Evolutionary conservation across 53 echinoderm and acorn worm species (phyloP), one percentile per base, ranked within the genome.

Genomic region (Henricia sp.): DNA sequence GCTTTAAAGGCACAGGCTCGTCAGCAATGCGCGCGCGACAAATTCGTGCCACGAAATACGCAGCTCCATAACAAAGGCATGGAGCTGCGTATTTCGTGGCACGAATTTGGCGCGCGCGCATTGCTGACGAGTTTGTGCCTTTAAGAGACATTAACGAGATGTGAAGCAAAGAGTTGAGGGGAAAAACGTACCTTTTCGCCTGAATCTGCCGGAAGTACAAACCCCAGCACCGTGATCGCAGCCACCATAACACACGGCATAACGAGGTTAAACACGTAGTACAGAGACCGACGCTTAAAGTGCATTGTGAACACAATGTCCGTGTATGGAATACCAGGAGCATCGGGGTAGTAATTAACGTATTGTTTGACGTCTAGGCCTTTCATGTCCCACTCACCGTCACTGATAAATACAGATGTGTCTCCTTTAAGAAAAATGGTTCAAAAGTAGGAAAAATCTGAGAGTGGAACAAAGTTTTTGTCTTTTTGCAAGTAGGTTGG

Each of bases 341-440:
- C 88, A 50, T 95, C 94, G 3, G 94, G 99, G 64, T 94, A 95
- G 9, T 83, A 85, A 52, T 86, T 66, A 3, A 37, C 50, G 20
- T 94, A 64, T 0, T 77, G 70, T 6, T 40, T 19, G 0, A 92
- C 88, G 3, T 56, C 60, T 33, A 99, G 78, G 1, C 85, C 90
- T 8, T 85, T 46, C 94, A 99, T 99, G 32, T 99, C 92, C 99
- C 99, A 99, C 38, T 99, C 99, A 19, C 99, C 99, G 38, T 99
- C 94, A 58, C 92, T 94, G 0, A 77, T 90, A 37, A 88, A 99
- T 14, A 92, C 89, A 3, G 99, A 88, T 4, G 73, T 82, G 46
- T 95, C 99, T 69, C 99, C 99, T 99, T 52, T 56, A 46, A 73
- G 65, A 52, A 51, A 56, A n/a, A n/a, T n/a, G n/a, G n/a, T n/a